These are phyloP conservation scores for Heliconius hortense DNA, from an alignment of 2,888 invertebrate species.

Conservation along the genomic window DNA sequence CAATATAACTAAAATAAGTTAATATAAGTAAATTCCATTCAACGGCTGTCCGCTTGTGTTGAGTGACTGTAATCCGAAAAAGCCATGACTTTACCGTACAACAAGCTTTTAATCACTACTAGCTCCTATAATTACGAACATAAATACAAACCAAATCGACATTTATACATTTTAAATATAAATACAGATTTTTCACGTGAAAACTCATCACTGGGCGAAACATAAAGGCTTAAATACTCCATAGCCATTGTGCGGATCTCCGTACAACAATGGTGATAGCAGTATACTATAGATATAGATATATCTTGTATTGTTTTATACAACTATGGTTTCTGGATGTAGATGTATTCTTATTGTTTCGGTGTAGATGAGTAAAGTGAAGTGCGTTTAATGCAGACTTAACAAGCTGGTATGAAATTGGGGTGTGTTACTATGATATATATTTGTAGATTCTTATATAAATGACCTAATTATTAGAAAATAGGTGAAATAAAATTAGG, in stretches of 20 bases:
- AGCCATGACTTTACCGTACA: too few species aligned
- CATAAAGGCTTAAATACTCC: conserved; percentile 16
- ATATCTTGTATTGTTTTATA: conserved; percentile 8
- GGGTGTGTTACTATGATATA: neutral
- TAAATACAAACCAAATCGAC: neutral
- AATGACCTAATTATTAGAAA: conserved; percentile 2
- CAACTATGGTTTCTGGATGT: conserved; percentile 8
- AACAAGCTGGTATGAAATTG: conserved; percentile 15
- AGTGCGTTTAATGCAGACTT: conserved; percentile 16
- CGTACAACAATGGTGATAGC: conserved; percentile 11
- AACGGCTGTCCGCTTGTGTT: too few species aligned
- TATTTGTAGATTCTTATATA: neutral
- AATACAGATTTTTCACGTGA: conserved; percentile 17
- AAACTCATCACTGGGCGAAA: conserved; percentile 9
- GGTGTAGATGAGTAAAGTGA: conserved; percentile 8
- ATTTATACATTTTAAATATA: neutral
- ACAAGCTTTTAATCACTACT: neutral
- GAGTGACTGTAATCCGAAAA: too few species aligned
- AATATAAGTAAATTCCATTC: neutral
- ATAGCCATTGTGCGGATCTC: conserved; percentile 13
- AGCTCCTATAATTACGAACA: neutral
- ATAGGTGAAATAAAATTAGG: neutral
- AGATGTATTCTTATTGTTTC: conserved; percentile 15
- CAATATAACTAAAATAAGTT: neutral
- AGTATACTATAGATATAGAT: conserved; percentile 15